These are phyloP conservation scores for Ptychochromis oligacanthus DNA, from an alignment of 2,113 vertebrate genomes.

Conservation along the genomic window DNA sequence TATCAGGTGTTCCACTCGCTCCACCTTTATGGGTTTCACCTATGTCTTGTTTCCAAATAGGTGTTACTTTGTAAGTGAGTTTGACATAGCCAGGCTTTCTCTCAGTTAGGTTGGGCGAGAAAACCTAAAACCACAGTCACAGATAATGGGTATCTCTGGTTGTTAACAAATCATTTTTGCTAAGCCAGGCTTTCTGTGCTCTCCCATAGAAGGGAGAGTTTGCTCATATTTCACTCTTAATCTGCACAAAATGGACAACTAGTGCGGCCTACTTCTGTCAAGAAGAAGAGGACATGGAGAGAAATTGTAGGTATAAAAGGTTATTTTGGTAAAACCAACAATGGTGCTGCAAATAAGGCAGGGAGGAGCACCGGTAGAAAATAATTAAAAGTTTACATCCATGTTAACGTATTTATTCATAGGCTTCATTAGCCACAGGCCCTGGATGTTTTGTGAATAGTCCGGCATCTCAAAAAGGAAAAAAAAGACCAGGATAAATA, in stretches of 20 bases:
- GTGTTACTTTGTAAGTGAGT: no score
- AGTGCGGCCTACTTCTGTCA: background rate
- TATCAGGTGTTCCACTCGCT: no score
- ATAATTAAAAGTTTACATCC: background rate
- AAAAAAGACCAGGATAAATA: background rate
- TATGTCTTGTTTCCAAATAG: no score
- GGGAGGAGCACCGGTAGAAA: no score
- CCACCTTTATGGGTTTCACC: no score
- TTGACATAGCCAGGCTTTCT: no score
- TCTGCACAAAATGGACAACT: background rate
- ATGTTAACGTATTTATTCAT: background rate
- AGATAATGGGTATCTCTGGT: background rate
- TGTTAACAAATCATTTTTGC: background rate
- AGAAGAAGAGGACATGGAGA: background rate
- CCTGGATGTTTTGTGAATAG: background rate
- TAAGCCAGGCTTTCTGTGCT: background rate
- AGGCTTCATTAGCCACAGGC: accelerated
- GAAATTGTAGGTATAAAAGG: background rate
- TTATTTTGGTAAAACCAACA: background rate
- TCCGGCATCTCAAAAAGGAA: background rate
- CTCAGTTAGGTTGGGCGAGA: background rate
- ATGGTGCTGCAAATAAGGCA: background rate
- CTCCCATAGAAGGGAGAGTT: accelerated
- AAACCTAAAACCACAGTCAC: background rate
- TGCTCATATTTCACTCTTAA: background rate